Evolutionary conservation across 2,797 vertebrate genomes (phyloP), one percentile per base, ranked within the genome.

Genomic region (Poeciliopsis paucimaculata): DNA sequence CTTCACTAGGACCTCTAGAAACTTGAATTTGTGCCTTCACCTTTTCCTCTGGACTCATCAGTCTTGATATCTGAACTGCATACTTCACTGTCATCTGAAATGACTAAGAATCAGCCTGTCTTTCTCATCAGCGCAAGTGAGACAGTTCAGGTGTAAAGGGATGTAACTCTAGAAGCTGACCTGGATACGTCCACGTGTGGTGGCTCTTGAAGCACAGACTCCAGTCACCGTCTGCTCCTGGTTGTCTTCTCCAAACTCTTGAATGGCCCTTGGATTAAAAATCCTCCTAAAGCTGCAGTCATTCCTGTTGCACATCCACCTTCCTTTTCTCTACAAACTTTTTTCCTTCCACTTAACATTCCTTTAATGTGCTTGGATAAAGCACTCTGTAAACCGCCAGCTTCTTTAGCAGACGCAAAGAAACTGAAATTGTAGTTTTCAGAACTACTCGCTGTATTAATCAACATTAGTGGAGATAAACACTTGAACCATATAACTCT

Each of bases 291-390:
- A 70, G 10, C 23, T 43, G 10, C 20, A 13, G 11, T 43, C 1
- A 70, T 43, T 41, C 6, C 39, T n/a, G 39, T n/a, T 5, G 39
- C 4, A 43, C 6, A 11, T n/a, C 36, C 34, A 41, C 4, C 26
- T 8, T 66, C 23, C 51, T 26, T 31, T 66, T 66, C 9, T 18
- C 20, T 39, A 7, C 4, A 39, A 31, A 60, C 55, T 0, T 39
- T 43, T 70, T 70, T 15, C 23, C 11, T 70, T 70, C 39, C 41
- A 70, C 39, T n/a, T 70, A 70, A 70, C 39, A 43, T 70, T 70
- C 39, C 20, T 26, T 43, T n/a, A 20, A 20, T 18, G 34, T 9
- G 62, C 16, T 39, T n/a, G 23, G 11, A 70, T n/a, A 15, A 43
- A 43, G 39, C 11, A 26, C 20, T 43, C 23, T 70, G 28, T 64